phyloP scores from a whole-genome alignment of 2,888 invertebrate species.

The Didymodactylos carnosus region DNA sequence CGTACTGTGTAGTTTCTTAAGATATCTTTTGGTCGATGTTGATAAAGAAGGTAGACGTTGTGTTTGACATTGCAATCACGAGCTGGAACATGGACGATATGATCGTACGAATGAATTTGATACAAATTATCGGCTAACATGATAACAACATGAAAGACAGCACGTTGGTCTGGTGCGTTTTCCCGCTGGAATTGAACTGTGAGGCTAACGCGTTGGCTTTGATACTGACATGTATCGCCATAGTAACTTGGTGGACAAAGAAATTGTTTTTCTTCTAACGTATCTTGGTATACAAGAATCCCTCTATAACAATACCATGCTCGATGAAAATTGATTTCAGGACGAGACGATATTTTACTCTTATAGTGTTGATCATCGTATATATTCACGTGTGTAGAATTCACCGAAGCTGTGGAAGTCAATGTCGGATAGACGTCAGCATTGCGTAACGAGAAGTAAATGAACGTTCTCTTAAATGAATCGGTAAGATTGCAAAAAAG shows the following conservation, averaged over 20 bases:
- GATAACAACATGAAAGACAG: neutral
- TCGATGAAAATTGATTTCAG: neutral
- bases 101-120: neutral
- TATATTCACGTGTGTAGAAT: too few relatives aligned
- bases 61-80: neutral
- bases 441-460: too few relatives aligned
- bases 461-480: too few relatives aligned
- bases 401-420: too few relatives aligned
- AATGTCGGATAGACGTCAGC: too few relatives aligned
- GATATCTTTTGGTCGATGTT: neutral
- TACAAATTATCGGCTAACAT: neutral
- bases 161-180: neutral
- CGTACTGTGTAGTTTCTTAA: neutral
- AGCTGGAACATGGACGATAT: neutral
- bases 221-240: neutral
- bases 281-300: neutral
- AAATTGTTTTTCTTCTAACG: neutral
- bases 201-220: neutral
- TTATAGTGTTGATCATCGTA: neutral
- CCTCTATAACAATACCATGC: neutral
- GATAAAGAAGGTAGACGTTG: neutral
- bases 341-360: too few relatives aligned
- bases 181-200: neutral
- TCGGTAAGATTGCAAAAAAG: too few relatives aligned
- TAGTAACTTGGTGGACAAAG: neutral